Percentiles rank a stretch among this genome's conserved stretches.
Conservation (phyloP, 1,140 invertebrate genomes). For the Eufriesea mexicana region DNA sequence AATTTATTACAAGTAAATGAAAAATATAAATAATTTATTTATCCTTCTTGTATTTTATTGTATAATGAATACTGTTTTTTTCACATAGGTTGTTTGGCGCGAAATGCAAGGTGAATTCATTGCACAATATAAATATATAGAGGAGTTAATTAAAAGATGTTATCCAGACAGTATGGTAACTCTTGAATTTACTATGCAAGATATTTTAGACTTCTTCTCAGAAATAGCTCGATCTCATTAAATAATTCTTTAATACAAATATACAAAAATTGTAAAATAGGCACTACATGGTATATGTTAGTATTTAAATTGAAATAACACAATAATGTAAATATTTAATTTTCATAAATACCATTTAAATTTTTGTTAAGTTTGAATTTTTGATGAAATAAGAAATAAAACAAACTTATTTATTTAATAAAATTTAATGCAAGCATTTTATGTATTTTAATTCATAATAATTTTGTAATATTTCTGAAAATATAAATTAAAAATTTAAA, state of each 20-base stretch:
- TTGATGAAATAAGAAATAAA: background rate
- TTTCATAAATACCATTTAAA: background rate
- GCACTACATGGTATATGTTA: background rate
- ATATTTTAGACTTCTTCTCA: conserved; percentile 98
- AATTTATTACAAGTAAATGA: conserved; percentile 92
- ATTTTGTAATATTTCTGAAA: background rate
- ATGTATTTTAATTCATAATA: background rate
- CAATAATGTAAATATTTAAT: conserved; percentile 23
- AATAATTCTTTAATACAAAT: conserved; percentile 41
- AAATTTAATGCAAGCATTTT: background rate
- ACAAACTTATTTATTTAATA: conserved; percentile 24
- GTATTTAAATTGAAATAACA: conserved; percentile 29
- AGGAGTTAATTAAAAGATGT: conserved; percentile 96
- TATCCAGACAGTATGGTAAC: conserved; percentile 98
- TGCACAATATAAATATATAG: conserved; percentile 96
- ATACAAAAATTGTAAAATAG: conserved; percentile 14
- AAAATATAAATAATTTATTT: conserved; percentile 10
- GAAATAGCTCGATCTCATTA: conserved; percentile 97
- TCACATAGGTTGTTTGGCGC: conserved; percentile 95
- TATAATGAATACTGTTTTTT: conserved; percentile 24
- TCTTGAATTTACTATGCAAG: conserved; percentile 97
- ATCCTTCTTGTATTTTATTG: conserved; percentile 17
- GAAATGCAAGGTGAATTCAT: conserved; percentile 99
- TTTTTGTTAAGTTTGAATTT: background rate
- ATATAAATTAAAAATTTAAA: background rate